phyloP scores from a whole-genome alignment of 1,140 invertebrate genomes.

The Drosophila micromelanica region DNA sequence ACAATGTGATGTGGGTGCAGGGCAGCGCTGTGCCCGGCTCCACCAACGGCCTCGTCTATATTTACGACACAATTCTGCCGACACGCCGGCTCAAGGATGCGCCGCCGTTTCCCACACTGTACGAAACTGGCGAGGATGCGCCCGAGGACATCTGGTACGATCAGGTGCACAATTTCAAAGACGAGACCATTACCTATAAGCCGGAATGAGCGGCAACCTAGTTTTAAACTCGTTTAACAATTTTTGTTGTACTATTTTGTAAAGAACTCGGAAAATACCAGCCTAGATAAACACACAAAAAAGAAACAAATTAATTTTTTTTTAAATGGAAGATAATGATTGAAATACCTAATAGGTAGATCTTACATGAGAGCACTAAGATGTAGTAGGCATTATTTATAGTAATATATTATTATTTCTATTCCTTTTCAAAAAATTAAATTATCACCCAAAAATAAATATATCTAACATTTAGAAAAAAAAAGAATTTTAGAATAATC shows the following conservation, averaged over 20 bases:
- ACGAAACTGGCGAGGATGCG: slow-evolving; percentile 86
- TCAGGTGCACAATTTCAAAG: slow-evolving; percentile 75
- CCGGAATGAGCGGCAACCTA: slow-evolving; percentile 48
- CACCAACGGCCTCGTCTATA: slow-evolving; percentile 91
- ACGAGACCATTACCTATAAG: slow-evolving; percentile 72
- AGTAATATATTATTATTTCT: too few relatives aligned
- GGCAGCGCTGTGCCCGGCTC: slow-evolving; percentile 93
- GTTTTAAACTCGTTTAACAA: slow-evolving; percentile 7
- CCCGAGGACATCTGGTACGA: slow-evolving; percentile 78
- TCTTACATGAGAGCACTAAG: too few relatives aligned
- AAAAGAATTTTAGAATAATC: too few relatives aligned
- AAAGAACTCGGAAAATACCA: slow-evolving; percentile 21
- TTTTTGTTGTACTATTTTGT: slow-evolving; percentile 31
- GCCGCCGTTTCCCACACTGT: slow-evolving; percentile 93
- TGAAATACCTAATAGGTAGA: too few relatives aligned
- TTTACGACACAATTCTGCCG: slow-evolving; percentile 92
- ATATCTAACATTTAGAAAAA: too few relatives aligned
- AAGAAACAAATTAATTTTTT: neutral
- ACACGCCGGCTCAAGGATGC: slow-evolving; percentile 86
- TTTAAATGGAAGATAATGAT: neutral
- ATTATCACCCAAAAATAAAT: too few relatives aligned
- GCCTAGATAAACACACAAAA: slow-evolving; percentile 19
- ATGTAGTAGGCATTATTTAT: too few relatives aligned
- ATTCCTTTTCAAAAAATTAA: too few relatives aligned
- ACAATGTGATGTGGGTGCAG: slow-evolving; percentile 95